Evolutionary conservation across 2,797 vertebrate genomes (phyloP).

Genomic region (Taenioides sp.): DNA sequence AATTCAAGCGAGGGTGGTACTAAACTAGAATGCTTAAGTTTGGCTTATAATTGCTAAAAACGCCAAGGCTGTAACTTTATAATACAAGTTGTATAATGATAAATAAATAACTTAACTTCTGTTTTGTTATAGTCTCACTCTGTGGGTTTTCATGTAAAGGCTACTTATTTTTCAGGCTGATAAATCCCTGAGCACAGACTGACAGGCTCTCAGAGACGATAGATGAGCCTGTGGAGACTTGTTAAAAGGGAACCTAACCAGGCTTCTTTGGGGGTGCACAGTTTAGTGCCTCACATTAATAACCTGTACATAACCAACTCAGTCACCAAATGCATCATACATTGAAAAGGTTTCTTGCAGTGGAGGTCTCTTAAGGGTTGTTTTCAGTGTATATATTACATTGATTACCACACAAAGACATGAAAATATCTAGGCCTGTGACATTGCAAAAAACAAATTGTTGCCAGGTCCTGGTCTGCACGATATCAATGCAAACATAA

Average conservation of each 20-base stretch:
- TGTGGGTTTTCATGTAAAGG: constrained; percentile 44
- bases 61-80: too few relatives aligned
- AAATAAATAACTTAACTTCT: too few relatives aligned
- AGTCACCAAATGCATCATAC: constrained; percentile 17
- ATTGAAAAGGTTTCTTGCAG: constrained; percentile 12
- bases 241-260: constrained; percentile 40
- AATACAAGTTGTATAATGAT: too few relatives aligned
- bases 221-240: constrained; percentile 56
- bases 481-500: background rate
- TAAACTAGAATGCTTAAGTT: too few relatives aligned
- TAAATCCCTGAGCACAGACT: constrained; percentile 54
- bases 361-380: constrained; percentile 8
- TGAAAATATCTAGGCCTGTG: background rate
- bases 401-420: constrained; percentile 18
- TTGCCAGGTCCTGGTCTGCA: background rate
- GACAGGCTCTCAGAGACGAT: constrained; percentile 61
- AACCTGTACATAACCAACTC: constrained; percentile 41
- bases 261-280: constrained; percentile 16
- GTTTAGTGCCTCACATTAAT: constrained; percentile 34
- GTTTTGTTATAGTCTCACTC: constrained; percentile 10
- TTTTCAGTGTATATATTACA: constrained; percentile 53
- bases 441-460: constrained; percentile 16
- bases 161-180: constrained; percentile 52
- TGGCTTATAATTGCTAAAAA: too few relatives aligned
- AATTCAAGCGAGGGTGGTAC: too few relatives aligned